phyloP scores from a whole-genome alignment of 1,140 invertebrate genomes.

The Meloidogyne exigua region DNA sequence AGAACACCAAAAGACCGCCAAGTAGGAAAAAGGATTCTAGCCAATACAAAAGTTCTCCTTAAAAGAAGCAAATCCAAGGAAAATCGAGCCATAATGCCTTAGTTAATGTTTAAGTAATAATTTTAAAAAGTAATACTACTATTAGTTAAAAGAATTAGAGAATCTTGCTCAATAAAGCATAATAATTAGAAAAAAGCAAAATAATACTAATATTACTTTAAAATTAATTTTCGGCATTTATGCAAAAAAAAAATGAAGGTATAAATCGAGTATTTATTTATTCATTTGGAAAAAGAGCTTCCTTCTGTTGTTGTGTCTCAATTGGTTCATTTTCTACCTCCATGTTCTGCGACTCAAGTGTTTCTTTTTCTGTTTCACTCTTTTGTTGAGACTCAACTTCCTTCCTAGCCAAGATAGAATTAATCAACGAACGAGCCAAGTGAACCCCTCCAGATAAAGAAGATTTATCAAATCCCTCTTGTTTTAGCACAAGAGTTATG shows the following conservation, averaged over 20 bases:
- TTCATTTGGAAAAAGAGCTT: slow-evolving; percentile 1
- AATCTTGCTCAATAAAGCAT: not conserved
- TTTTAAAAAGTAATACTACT: not conserved
- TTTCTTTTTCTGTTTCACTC: not conserved
- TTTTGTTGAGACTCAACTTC: not conserved
- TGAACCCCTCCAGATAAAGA: slow-evolving; percentile 42
- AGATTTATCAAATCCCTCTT: slow-evolving; percentile 38
- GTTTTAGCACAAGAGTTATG: slow-evolving; percentile 25
- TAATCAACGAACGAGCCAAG: slow-evolving; percentile 41
- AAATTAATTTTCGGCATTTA: not conserved
- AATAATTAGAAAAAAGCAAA: not conserved
- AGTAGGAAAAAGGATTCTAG: slow-evolving; percentile 42
- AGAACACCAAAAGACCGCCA: slow-evolving; percentile 32
- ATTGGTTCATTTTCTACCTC: not conserved
- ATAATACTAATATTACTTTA: not conserved
- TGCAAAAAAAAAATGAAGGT: not conserved
- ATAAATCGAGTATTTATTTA: not conserved
- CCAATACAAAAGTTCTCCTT: slow-evolving; percentile 18
- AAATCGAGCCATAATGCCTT: slow-evolving; percentile 24
- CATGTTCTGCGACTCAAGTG: not conserved
- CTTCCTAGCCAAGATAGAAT: slow-evolving; percentile 20
- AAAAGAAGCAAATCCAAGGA: slow-evolving; percentile 28
- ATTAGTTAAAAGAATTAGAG: too few relatives aligned
- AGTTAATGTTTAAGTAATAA: not conserved
- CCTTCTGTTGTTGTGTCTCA: not conserved